Conservation (phyloP, 2,113 vertebrate genomes). For the Urocolius indicus region DNA sequence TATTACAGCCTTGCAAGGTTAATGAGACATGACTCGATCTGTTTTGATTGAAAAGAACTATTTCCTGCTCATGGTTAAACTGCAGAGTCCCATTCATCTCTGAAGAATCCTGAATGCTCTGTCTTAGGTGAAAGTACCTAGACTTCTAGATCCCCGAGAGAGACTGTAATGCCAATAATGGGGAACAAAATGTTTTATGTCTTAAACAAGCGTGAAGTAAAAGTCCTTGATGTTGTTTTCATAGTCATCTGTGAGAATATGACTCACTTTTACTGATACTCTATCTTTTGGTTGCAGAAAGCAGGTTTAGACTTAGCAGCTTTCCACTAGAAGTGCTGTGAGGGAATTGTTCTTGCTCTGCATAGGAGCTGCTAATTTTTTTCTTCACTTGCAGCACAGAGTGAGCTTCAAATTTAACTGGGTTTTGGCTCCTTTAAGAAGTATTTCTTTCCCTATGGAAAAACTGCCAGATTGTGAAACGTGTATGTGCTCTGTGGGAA, state of each 20-base stretch:
- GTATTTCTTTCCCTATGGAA: constrained; percentile 21
- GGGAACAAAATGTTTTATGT: not conserved
- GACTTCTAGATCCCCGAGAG: not conserved
- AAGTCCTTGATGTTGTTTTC: not conserved
- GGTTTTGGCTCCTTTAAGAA: constrained; percentile 46
- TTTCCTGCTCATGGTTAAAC: not conserved
- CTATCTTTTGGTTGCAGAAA: not conserved
- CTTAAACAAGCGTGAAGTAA: not conserved
- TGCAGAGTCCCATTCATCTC: not conserved
- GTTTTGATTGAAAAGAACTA: constrained; percentile 6
- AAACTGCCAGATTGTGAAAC: constrained; percentile 26
- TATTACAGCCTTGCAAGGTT: not conserved
- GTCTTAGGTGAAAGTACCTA: not conserved
- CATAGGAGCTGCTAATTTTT: constrained; percentile 53
- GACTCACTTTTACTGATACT: not conserved
- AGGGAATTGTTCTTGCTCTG: constrained; percentile 32
- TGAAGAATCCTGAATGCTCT: not conserved
- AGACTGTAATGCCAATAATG: not conserved
- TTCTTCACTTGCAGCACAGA: not conserved
- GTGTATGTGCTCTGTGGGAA: constrained; percentile 14
- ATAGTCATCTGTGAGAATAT: not conserved
- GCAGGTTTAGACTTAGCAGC: not conserved
- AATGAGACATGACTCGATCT: not conserved
- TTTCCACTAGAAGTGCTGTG: constrained; percentile 14
- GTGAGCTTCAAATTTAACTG: constrained; percentile 36